Conservation (phyloP, 2,113 vertebrate species). For the Marmota flaviventris region DNA sequence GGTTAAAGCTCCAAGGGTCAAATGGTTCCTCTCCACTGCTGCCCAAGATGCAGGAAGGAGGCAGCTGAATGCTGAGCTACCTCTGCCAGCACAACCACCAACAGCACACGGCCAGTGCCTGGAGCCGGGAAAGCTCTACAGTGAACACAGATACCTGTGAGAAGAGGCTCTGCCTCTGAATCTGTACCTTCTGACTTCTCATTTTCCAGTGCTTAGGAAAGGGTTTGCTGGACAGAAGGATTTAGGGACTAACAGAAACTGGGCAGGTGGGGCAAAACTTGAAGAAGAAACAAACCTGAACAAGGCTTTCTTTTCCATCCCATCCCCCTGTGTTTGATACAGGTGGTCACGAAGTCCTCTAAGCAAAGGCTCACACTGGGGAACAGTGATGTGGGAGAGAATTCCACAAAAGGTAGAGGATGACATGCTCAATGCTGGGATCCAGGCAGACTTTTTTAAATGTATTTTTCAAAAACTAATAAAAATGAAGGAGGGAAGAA, state of each 20-base stretch:
- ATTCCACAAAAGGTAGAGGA: not conserved
- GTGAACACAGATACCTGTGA: fast-evolving
- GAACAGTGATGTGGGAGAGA: fast-evolving
- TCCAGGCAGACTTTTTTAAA: not conserved
- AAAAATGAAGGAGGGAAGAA: not conserved
- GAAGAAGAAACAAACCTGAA: not conserved
- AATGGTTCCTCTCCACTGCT: not conserved
- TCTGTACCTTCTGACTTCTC: not conserved
- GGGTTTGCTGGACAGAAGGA: not conserved
- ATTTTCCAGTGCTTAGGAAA: not conserved
- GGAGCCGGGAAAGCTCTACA: not conserved
- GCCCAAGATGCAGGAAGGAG: slow-evolving; percentile 11
- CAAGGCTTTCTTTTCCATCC: not conserved
- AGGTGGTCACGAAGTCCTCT: not conserved
- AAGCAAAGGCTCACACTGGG: not conserved
- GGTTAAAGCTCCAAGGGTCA: not conserved
- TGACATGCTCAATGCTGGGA: not conserved
- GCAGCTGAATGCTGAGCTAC: not conserved
- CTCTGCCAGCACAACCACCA: not conserved
- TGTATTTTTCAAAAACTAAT: slow-evolving; percentile 18
- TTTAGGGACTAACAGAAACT: not conserved
- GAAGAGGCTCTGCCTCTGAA: not conserved
- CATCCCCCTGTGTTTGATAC: not conserved
- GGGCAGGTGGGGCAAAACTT: not conserved
- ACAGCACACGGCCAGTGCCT: not conserved